Conservation (phyloP, 2,113 vertebrate genomes). For the Philantomba maxwellii region DNA sequence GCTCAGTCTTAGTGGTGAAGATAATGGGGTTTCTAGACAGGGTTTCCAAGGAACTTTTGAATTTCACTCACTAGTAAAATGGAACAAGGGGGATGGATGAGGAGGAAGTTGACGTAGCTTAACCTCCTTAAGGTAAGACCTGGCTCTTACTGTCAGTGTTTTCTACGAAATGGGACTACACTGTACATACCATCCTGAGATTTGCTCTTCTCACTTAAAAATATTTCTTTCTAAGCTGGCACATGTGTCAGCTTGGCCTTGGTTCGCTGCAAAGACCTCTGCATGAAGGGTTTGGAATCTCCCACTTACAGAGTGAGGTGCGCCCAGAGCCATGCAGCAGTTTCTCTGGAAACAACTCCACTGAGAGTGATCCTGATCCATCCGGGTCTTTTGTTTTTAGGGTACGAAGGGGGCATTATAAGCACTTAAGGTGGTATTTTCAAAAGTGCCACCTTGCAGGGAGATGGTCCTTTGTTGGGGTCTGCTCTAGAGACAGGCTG, state of each 20-base stretch:
- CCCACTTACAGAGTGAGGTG: background rate
- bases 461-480: background rate
- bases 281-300: background rate
- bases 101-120: background rate
- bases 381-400: background rate
- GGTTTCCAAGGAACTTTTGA: background rate
- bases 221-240: background rate
- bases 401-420: background rate
- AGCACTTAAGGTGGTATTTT: background rate
- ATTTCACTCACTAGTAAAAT: background rate
- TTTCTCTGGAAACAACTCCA: background rate
- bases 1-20: background rate
- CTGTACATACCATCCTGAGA: background rate
- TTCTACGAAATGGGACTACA: background rate
- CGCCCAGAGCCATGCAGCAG: background rate
- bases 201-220: background rate
- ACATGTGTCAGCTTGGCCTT: background rate
- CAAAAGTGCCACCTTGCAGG: background rate
- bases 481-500: background rate
- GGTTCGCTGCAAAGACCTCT: background rate
- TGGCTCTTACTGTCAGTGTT: background rate
- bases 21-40: background rate
- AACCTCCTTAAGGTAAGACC: background rate
- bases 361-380: background rate
- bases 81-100: background rate